These are phyloP conservation scores for Ctenomys sociabilis DNA, from an alignment of 2,113 vertebrate species.

Conservation along the genomic window DNA sequence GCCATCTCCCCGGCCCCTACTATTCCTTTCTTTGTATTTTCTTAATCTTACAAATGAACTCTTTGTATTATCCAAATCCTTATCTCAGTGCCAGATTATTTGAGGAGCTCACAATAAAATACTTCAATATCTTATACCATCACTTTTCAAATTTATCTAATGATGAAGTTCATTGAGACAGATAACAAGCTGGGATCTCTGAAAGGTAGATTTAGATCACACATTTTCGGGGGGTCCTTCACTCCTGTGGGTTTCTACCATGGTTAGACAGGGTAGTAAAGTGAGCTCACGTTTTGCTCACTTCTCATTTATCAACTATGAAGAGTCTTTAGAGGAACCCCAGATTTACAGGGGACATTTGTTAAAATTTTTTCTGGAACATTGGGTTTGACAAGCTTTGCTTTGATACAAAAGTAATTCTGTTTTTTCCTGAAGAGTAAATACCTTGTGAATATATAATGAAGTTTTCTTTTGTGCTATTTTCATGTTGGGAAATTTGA, in stretches of 20 bases:
- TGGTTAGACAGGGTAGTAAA: background rate
- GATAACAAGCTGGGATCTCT: background rate
- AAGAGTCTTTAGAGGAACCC: too few species aligned
- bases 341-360: background rate
- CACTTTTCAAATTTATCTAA: background rate
- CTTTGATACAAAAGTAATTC: background rate
- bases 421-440: background rate
- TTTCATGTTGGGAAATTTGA: background rate
- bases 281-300: too few species aligned
- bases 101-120: background rate
- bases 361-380: background rate
- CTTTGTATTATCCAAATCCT: background rate
- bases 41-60: slow-evolving; percentile 13
- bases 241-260: background rate
- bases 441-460: background rate
- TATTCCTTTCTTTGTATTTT: background rate
- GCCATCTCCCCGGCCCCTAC: too few species aligned
- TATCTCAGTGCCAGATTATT: background rate
- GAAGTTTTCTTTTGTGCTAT: background rate
- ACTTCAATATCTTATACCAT: background rate
- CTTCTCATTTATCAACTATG: too few species aligned
- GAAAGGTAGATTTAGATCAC: background rate
- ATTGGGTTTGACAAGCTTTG: background rate
- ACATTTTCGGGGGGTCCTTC: background rate
- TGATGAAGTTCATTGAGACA: background rate